Percentiles rank a stretch among this genome's conserved stretches.
Conservation (phyloP, 2,113 vertebrate genomes). For the Bungarus multicinctus region DNA sequence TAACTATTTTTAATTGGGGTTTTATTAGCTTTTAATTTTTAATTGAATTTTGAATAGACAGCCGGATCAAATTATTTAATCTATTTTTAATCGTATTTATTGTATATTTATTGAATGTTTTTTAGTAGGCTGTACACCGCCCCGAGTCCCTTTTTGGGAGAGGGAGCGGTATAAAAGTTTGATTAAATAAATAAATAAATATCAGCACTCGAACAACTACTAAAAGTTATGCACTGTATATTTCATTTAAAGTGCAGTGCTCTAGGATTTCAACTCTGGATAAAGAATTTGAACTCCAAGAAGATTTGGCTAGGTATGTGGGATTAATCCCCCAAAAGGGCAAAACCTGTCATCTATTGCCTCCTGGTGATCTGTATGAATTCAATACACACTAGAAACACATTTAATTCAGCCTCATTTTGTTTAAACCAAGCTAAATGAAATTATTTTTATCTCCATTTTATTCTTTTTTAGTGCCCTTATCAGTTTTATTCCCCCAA, state of each 20-base stretch:
- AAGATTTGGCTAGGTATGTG: background rate
- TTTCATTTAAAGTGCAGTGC: background rate
- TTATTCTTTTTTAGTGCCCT: background rate
- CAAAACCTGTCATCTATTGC: background rate
- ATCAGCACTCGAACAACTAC: background rate
- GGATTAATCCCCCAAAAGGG: background rate
- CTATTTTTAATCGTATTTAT: too few relatives aligned
- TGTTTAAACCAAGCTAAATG: background rate
- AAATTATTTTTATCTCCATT: background rate
- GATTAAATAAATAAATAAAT: too few relatives aligned
- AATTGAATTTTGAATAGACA: too few relatives aligned
- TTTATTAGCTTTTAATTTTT: too few relatives aligned
- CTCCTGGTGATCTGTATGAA: background rate
- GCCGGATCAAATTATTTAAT: too few relatives aligned
- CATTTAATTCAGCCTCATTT: background rate
- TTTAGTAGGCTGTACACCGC: too few relatives aligned
- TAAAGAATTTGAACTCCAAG: background rate
- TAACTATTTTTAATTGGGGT: too few relatives aligned
- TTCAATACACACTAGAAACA: background rate
- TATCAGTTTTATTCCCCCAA: background rate
- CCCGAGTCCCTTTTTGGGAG: too few relatives aligned
- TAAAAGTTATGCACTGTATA: background rate
- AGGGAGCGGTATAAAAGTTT: too few relatives aligned
- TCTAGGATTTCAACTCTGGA: background rate
- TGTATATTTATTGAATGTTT: too few relatives aligned